Evolutionary conservation across 2,113 vertebrate species (phyloP).

Genomic region (Paramormyrops kingsleyae): DNA sequence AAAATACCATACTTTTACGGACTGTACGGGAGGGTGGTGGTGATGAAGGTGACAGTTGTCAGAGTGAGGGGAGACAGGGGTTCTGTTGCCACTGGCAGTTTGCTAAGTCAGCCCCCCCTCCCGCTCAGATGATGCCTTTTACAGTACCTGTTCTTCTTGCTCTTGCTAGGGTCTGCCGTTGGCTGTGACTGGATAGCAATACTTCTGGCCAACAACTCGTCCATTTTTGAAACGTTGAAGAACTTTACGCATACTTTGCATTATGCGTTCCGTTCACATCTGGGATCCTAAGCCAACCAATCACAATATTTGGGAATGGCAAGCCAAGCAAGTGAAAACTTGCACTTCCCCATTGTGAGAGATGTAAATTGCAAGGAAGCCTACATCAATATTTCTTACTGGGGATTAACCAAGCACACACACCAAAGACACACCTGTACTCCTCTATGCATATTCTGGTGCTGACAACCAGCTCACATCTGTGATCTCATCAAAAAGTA

Average conservation of each 20-base stretch:
- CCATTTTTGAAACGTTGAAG: not conserved
- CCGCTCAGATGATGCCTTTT: not conserved
- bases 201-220: not conserved
- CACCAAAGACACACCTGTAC: not conserved
- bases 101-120: not conserved
- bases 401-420: not conserved
- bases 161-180: not conserved
- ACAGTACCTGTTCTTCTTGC: not conserved
- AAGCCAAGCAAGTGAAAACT: not conserved
- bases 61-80: no score
- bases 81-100: not conserved
- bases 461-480: not conserved
- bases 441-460: not conserved
- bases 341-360: not conserved
- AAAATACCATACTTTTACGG: not conserved
- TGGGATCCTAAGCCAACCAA: not conserved
- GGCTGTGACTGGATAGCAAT: not conserved
- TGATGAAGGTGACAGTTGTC: no score
- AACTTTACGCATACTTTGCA: not conserved
- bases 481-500: not conserved
- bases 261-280: not conserved
- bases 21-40: not conserved
- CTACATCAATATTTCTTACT: not conserved
- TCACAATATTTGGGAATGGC: not conserved
- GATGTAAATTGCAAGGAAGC: not conserved